Evolutionary conservation across 2,113 vertebrate genomes (phyloP), one percentile per base, ranked within the genome.

Genomic region (Platichthys flesus): DNA sequence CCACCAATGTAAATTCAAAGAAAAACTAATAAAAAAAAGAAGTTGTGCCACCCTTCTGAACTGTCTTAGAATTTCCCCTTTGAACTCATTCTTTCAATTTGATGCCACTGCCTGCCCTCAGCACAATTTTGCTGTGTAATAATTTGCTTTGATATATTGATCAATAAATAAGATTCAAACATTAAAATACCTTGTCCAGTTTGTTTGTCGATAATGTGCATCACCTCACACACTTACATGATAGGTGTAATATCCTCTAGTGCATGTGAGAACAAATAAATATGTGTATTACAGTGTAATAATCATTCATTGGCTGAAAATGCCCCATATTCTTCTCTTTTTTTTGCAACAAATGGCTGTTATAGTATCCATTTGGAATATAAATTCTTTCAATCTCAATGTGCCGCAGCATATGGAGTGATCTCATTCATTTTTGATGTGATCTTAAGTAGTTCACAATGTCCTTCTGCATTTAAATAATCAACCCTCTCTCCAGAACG

Each of bases 71-170:
- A 78, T 67, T 70, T 76, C 81, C 85, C 83, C 70, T 86, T 79
- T 87, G 66, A 89, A 68, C 49, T 70, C 26, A 90, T 89, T 90
- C 85, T 78, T 91, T 89, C 14, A 92, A 90, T 92, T 94, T 76
- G 84, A 86, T 85, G 71, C 77, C 85, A 85, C 59, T 64, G 67
- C 86, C 84, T 89, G 79, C 79, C 86, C 87, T 86, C 83, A 85
- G 90, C 90, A 90, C 76, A 85, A 82, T 86, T 88, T 91, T 95
- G 94, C 91, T 92, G 93, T 95, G 93, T 87, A 90, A 85, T 80
- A 84, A 91, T 89, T 90, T 92, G 89, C 69, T 86, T 92, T 92
- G 86, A 88, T 84, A 91, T 82, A 74, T 82, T 87, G 64, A 89
- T 74, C 61, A 90, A 92, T 92, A 91, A 94, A 92, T 71, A 81